Conservation (phyloP, 2,113 vertebrate genomes). For the Podocnemis expansa region DNA sequence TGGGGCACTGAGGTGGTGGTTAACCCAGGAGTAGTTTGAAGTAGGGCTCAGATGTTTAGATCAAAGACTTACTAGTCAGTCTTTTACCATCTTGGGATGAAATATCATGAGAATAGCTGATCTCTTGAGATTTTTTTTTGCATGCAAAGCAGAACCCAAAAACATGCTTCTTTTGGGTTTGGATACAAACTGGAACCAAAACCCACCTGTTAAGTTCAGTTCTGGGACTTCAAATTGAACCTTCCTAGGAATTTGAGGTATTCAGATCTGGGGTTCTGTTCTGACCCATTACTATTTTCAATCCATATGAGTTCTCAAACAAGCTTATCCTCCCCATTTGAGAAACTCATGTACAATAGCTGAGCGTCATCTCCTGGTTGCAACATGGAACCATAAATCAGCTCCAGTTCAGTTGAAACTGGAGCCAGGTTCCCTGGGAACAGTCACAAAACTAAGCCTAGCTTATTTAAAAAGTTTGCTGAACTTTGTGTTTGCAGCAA, state of each 20-base stretch:
- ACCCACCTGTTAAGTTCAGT: neutral
- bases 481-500: neutral
- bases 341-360: neutral
- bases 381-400: fast-evolving
- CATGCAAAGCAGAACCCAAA: neutral
- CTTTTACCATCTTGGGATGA: neutral
- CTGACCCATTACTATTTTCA: neutral
- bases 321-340: neutral
- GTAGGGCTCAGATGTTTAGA: neutral
- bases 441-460: neutral
- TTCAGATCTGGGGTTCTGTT: neutral
- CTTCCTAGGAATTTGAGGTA: fast-evolving
- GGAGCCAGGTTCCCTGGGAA: neutral
- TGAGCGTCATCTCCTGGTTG: neutral
- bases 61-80: neutral
- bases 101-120: fast-evolving
- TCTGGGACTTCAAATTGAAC: neutral
- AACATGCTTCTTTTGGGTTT: neutral
- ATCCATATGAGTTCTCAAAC: neutral
- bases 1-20: neutral
- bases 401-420: neutral
- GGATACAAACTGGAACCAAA: neutral
- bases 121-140: neutral
- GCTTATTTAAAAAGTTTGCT: neutral
- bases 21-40: neutral